phyloP scores from a whole-genome alignment of 2,113 vertebrate species.

The Urocynchramus pylzowi region DNA sequence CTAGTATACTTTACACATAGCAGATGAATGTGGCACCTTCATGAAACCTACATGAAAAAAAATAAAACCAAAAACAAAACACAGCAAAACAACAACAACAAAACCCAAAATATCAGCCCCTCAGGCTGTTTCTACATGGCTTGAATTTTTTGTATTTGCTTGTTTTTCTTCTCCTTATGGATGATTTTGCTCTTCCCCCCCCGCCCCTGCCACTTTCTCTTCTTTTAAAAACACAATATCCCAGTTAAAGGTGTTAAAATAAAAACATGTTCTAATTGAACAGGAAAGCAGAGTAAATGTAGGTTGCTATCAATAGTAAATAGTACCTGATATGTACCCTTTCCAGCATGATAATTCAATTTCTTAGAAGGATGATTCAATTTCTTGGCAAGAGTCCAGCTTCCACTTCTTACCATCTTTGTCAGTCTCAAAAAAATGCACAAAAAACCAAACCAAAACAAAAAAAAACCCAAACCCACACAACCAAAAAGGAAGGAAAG shows the following conservation, averaged over 20 bases:
- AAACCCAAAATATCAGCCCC: not conserved
- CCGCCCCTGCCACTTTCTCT: fast-evolving
- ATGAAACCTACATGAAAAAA: not conserved
- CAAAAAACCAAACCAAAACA: not conserved
- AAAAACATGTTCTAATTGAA: not conserved
- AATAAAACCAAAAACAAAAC: not conserved
- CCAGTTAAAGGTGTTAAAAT: not conserved
- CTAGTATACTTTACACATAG: not conserved
- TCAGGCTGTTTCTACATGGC: not conserved
- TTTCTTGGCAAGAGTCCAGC: not conserved
- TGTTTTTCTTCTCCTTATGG: not conserved
- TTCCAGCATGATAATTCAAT: not conserved
- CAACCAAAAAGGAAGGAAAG: not conserved
- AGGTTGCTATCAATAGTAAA: not conserved
- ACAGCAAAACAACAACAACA: not conserved
- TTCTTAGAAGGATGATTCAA: not conserved
- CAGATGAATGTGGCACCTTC: not conserved
- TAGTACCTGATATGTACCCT: not conserved
- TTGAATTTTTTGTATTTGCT: not conserved
- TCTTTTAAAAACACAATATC: not conserved
- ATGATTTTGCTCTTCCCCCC: not conserved
- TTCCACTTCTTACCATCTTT: not conserved
- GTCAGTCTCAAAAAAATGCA: not conserved
- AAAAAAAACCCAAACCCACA: not conserved
- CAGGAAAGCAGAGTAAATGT: not conserved